Conservation (phyloP, 2,797 vertebrate genomes). For the Parauchenoglanis ngamensis region DNA sequence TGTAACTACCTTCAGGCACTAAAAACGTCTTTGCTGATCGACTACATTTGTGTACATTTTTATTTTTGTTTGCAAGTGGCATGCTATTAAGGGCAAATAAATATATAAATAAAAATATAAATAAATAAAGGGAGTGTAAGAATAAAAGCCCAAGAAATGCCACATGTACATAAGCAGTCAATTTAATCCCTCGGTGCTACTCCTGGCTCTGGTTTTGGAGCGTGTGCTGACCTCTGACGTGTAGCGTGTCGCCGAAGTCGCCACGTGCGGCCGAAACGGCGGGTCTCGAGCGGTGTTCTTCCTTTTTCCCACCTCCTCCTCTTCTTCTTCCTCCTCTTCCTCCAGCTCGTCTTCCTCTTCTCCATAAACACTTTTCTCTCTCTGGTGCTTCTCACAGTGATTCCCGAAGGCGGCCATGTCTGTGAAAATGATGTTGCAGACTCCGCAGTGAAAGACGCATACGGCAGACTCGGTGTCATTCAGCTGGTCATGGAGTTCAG, state of each 20-base stretch:
- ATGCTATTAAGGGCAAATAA: background rate
- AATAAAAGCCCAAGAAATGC: background rate
- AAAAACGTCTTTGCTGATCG: background rate
- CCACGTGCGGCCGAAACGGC: conserved; percentile 51
- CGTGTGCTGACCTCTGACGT: conserved; percentile 70
- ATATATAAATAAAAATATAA: background rate
- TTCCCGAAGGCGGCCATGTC: conserved; percentile 8
- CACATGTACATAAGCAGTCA: background rate
- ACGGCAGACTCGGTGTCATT: conserved; percentile 62
- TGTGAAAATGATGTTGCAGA: conserved; percentile 73
- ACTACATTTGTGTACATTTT: background rate
- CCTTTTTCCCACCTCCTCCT: conserved; percentile 51
- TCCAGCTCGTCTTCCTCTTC: conserved; percentile 39
- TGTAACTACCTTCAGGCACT: background rate
- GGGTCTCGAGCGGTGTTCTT: conserved; percentile 68
- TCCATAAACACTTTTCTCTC: background rate
- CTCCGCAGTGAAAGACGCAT: conserved; percentile 73
- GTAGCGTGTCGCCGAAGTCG: conserved; percentile 33
- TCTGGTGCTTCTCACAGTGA: conserved; percentile 32
- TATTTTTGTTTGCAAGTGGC: background rate
- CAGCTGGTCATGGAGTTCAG: conserved; percentile 70
- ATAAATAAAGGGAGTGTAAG: background rate
- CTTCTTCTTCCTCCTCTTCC: conserved; percentile 20
- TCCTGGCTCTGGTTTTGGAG: conserved; percentile 72
- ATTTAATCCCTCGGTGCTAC: conserved; percentile 53